phyloP scores from a whole-genome alignment of 2,888 invertebrate species.

The Conus canariensis region DNA sequence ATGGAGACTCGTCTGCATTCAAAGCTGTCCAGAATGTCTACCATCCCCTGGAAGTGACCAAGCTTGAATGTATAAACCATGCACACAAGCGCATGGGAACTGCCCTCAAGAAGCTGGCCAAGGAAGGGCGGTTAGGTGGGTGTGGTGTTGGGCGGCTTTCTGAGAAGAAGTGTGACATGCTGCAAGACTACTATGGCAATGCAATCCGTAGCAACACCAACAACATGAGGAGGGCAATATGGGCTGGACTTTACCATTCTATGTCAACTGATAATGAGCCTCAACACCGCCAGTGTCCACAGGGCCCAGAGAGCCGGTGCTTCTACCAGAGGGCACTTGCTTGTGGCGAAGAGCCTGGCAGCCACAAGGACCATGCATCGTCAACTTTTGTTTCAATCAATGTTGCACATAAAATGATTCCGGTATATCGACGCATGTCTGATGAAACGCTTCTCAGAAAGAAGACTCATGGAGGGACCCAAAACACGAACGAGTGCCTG shows the following conservation, averaged over 20 bases:
- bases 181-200: not conserved
- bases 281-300: constrained; percentile 21
- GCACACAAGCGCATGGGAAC: constrained; percentile 23
- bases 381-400: not conserved
- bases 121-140: constrained; percentile 29
- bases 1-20: constrained; percentile 15
- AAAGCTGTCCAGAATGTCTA: not conserved
- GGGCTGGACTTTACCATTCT: constrained; percentile 15
- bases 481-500: constrained; percentile 34
- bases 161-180: constrained; percentile 12
- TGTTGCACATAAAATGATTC: not conserved
- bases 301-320: not conserved
- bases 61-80: constrained; percentile 25
- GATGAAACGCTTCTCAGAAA: not conserved
- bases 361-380: constrained; percentile 7
- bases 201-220: not conserved
- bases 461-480: not conserved
- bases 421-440: constrained; percentile 25
- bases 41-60: not conserved
- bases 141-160: constrained; percentile 26
- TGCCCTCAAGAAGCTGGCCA: constrained; percentile 27
- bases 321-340: constrained; percentile 24
- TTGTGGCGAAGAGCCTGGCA: not conserved
- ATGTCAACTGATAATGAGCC: constrained; percentile 23
- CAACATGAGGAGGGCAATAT: constrained; percentile 7